phyloP scores from a whole-genome alignment of 2,113 vertebrate genomes.

The Maccullochella peelii region DNA sequence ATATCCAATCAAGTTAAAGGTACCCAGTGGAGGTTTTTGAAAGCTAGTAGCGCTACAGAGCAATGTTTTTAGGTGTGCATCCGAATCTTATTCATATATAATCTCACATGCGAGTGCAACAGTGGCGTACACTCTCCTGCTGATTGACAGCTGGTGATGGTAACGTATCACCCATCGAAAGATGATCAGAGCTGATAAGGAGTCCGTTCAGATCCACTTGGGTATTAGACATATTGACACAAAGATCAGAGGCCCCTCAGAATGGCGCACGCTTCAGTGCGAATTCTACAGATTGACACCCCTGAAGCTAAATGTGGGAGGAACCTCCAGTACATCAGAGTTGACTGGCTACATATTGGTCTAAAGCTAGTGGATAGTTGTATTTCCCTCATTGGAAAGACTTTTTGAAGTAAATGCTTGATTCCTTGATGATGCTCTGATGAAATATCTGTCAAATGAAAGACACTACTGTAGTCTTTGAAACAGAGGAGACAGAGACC shows the following conservation, averaged over 20 bases:
- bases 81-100: too few relatives aligned
- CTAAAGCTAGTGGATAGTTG: not conserved
- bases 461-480: slow-evolving; percentile 19
- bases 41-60: not conserved
- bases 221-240: too few relatives aligned
- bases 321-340: not conserved
- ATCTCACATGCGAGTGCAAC: too few relatives aligned
- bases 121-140: too few relatives aligned
- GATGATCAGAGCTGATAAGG: not conserved
- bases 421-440: slow-evolving; percentile 9
- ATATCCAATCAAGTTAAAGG: not conserved
- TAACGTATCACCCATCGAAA: not conserved
- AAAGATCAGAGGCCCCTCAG: not conserved
- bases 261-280: not conserved
- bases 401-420: not conserved
- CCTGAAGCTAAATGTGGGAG: not conserved
- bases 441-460: slow-evolving; percentile 38
- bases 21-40: not conserved
- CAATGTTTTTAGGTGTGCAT: too few relatives aligned
- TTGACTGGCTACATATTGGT: not conserved
- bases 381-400: not conserved
- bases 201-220: not conserved
- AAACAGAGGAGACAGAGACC: too few relatives aligned
- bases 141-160: too few relatives aligned
- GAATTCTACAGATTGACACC: not conserved